These are phyloP conservation scores for Orestias chungarensis DNA, from an alignment of 2,797 vertebrate species.

Conservation along the genomic window DNA sequence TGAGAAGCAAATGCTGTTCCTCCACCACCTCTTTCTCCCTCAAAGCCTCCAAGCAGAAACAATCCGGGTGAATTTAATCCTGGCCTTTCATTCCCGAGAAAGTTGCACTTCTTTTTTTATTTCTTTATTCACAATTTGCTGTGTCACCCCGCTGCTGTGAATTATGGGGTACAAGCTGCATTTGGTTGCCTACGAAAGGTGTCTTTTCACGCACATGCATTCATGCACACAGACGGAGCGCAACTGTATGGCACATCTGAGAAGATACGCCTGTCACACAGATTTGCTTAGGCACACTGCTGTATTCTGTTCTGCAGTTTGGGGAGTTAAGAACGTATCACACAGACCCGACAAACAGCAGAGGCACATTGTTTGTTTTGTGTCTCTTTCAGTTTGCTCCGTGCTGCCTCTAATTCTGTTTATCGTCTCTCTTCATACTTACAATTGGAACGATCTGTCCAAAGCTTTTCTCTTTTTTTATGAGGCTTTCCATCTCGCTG, in stretches of 20 bases:
- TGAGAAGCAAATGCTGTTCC: constrained; percentile 28
- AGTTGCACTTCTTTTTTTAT: background rate
- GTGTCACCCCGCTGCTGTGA: constrained; percentile 18
- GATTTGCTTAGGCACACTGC: constrained; percentile 63
- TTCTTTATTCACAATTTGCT: constrained; percentile 32
- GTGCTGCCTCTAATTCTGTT: constrained; percentile 57
- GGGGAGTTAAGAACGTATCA: constrained; percentile 31
- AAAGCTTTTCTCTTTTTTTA: constrained; percentile 41
- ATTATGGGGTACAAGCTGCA: constrained; percentile 47
- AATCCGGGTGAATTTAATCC: constrained; percentile 12
- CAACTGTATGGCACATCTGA: constrained; percentile 38
- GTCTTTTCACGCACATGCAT: constrained; percentile 6
- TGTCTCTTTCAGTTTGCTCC: constrained; percentile 44
- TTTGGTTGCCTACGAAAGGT: constrained; percentile 41
- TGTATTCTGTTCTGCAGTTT: constrained; percentile 50
- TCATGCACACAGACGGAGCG: constrained; percentile 3
- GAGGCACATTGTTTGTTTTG: constrained; percentile 51
- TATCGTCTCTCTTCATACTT: constrained; percentile 36
- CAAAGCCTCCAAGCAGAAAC: constrained; percentile 11
- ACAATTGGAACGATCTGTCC: constrained; percentile 31
- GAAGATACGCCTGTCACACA: constrained; percentile 60
- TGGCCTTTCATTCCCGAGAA: constrained; percentile 19
- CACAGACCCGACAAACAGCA: constrained; percentile 25
- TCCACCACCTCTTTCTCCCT: background rate
- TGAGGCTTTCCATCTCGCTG: constrained; percentile 54